Evolutionary conservation across 2,797 vertebrate genomes (phyloP), one percentile per base, ranked within the genome.

Genomic region (Myotis pilosus): DNA sequence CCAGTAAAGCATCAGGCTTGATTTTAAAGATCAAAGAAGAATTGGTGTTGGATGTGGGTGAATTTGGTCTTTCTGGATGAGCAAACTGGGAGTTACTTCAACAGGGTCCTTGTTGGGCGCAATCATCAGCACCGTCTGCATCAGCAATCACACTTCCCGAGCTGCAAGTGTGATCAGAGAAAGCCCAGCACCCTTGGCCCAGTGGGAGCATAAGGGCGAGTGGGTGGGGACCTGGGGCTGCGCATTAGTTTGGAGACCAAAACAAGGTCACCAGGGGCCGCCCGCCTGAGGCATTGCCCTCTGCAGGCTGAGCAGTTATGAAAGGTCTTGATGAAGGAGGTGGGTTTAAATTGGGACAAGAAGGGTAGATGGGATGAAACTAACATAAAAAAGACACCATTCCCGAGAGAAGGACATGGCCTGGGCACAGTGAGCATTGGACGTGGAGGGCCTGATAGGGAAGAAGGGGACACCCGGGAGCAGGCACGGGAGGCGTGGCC

Each of bases 351-450:
- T 41, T 38, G 64, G 23, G 25, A 8, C 0, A 3, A 1, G 7
- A 83, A 78, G 30, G 23, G 13, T 2, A 1, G 1, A 11, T 6
- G 64, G 62, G 17, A 19, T 30, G 38, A 44, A 55, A 76, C 17
- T n/a, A 19, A 79, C 30, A 33, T 30, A 36, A 79, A 69, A 69
- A 66, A 23, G 30, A 8, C 20, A 19, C 2, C 20, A 3, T 6
- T 19, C 22, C 1, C 17, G 8, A 9, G 36, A 38, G 62, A 41
- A 5, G 0, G 0, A 4, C 10, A 2, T 4, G 22, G 10, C 8
- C 2, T 4, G 19, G 44, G 22, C 3, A 4, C 47, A 15, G 82
- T 20, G 51, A 62, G 60, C 8, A 0, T 1, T 9, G 19, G 10
- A 16, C 12, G 30, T 0, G 0, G 9, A 41, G 23, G 22, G 25